Conservation (phyloP, 2,888 invertebrate species). For the Leptopterna dolabrata region DNA sequence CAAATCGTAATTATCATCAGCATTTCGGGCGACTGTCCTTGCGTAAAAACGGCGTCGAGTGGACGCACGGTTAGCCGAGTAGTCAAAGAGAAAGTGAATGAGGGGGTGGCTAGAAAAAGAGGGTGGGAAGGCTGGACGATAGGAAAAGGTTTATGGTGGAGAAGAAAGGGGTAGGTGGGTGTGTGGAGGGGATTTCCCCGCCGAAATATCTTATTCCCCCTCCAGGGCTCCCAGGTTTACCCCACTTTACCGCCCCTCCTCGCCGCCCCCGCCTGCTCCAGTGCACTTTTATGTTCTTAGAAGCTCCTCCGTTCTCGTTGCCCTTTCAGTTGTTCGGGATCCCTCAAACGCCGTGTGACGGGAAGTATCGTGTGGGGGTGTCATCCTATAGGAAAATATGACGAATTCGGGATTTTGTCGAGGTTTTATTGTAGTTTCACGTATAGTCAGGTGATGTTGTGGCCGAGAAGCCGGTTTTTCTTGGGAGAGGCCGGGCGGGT, state of each 20-base stretch:
- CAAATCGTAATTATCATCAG: no score
- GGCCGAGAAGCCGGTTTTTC: slow-evolving; percentile 24
- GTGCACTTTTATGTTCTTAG: slow-evolving; percentile 32
- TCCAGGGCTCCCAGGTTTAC: neutral
- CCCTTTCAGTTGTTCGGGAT: slow-evolving; percentile 27
- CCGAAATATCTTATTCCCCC: slow-evolving; percentile 46
- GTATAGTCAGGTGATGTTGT: neutral
- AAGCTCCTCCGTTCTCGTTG: slow-evolving; percentile 14
- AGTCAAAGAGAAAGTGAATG: slow-evolving; percentile 1
- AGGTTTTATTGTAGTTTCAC: neutral
- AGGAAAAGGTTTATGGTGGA: neutral
- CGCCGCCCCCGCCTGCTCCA: slow-evolving; percentile 10
- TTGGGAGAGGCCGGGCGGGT: slow-evolving; percentile 28
- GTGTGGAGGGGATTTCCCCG: neutral
- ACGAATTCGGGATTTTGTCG: neutral
- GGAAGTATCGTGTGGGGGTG: neutral
- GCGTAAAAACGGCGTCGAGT: neutral
- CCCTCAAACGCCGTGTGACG: slow-evolving; percentile 17
- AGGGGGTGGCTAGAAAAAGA: neutral
- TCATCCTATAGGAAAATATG: neutral
- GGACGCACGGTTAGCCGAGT: neutral
- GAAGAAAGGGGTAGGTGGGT: slow-evolving; percentile 17
- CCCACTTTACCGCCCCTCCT: slow-evolving; percentile 43
- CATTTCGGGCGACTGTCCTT: no score
- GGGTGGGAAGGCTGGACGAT: neutral